These are phyloP conservation scores for Corythaeola cristata DNA, from an alignment of 2,113 vertebrate genomes.

Conservation along the genomic window DNA sequence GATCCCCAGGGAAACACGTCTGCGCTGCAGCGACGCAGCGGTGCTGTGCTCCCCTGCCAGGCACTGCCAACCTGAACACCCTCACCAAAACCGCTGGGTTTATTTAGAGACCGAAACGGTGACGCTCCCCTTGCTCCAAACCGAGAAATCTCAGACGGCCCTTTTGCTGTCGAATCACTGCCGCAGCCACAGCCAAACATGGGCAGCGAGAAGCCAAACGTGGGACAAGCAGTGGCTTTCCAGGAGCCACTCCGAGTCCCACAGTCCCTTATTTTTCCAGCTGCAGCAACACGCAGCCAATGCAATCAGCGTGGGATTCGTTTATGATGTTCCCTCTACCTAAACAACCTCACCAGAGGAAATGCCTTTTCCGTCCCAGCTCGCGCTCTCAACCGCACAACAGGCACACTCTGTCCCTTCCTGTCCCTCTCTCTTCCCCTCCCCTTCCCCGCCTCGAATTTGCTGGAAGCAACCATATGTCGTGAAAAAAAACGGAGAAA, in stretches of 20 bases:
- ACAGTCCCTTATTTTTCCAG: not conserved
- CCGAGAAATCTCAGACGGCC: not conserved
- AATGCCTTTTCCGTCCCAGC: not conserved
- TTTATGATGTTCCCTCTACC: not conserved
- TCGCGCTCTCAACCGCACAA: not conserved
- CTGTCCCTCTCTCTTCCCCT: not conserved
- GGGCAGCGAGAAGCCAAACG: not conserved
- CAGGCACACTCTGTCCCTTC: not conserved
- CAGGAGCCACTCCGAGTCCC: not conserved
- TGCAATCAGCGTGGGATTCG: not conserved
- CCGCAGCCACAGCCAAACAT: fast-evolving
- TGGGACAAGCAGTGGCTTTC: not conserved
- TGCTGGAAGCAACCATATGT: constrained; percentile 4
- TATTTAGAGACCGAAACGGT: not conserved
- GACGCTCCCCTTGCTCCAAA: not conserved
- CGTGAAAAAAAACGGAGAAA: not conserved
- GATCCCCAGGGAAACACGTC: not conserved
- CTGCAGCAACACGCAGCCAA: fast-evolving
- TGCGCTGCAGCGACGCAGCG: fast-evolving
- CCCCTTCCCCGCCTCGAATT: not conserved
- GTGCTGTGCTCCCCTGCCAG: not conserved
- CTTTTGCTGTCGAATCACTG: not conserved
- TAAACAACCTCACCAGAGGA: not conserved
- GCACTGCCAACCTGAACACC: not conserved
- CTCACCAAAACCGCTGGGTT: not conserved